Evolutionary conservation across 2,113 vertebrate species (phyloP).

Genomic region (Ptilorrhoa leucosticta): DNA sequence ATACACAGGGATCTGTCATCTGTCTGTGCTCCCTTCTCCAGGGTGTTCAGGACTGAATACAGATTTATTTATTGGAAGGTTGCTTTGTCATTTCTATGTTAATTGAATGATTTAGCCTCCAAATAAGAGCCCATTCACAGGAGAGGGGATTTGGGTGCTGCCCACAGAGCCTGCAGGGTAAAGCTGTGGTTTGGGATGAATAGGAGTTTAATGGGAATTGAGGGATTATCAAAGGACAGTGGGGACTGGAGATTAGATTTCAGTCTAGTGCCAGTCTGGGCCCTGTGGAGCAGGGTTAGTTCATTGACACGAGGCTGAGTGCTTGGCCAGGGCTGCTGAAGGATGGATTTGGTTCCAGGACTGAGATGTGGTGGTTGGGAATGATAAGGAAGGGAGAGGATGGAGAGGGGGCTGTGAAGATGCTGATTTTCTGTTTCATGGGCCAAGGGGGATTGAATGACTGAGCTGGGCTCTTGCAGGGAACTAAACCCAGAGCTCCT

Average conservation of each 20-base stretch:
- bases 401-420: background rate
- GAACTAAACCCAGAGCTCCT: background rate
- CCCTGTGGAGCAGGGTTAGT: background rate
- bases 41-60: no score
- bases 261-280: background rate
- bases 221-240: background rate
- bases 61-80: fast-evolving
- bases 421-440: background rate
- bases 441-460: background rate
- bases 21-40: background rate
- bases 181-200: background rate
- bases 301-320: fast-evolving
- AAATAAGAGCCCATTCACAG: background rate
- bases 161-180: background rate
- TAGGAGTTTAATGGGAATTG: fast-evolving
- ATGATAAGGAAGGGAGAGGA: background rate
- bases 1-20: background rate
- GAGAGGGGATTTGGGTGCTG: background rate
- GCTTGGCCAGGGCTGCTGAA: background rate
- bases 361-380: background rate
- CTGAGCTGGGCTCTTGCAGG: background rate
- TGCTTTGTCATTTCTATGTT: fast-evolving
- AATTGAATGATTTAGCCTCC: background rate
- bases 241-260: no score
- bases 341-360: background rate